A percentile compares a stretch with the other conserved stretches of the same genome.
phyloP scores from a whole-genome alignment of 2,888 invertebrate genomes.

The Allophyes oxyacanthae region DNA sequence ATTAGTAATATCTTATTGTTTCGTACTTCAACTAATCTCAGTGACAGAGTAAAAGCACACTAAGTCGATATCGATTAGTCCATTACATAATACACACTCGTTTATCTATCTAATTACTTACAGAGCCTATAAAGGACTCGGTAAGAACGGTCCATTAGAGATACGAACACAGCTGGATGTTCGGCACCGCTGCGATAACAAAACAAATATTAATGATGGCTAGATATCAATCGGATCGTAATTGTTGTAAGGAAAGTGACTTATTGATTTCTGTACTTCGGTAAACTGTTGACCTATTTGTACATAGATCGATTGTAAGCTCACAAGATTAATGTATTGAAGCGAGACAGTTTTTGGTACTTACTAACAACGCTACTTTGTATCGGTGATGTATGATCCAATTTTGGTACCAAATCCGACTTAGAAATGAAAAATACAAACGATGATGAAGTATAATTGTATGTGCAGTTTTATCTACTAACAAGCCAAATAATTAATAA shows the following conservation, averaged over 20 bases:
- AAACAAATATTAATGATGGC: slow-evolving; percentile 60
- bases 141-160: slow-evolving; percentile 33
- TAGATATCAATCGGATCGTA: slow-evolving; percentile 54
- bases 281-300: slow-evolving; percentile 57
- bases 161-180: slow-evolving; percentile 41
- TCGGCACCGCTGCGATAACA: slow-evolving; percentile 45
- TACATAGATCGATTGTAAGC: slow-evolving; percentile 53
- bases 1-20: too few relatives aligned
- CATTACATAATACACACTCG: slow-evolving; percentile 11
- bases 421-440: slow-evolving; percentile 24
- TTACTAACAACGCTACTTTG: slow-evolving; percentile 34
- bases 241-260: slow-evolving; percentile 58
- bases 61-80: slow-evolving; percentile 8
- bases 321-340: slow-evolving; percentile 56
- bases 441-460: slow-evolving; percentile 27
- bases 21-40: slow-evolving; percentile 1
- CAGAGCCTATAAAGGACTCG: slow-evolving; percentile 30
- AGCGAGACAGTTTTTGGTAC: slow-evolving; percentile 47
- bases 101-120: slow-evolving; percentile 41
- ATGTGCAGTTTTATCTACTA: slow-evolving; percentile 21
- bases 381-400: slow-evolving; percentile 43
- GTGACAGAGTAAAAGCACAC: slow-evolving; percentile 4
- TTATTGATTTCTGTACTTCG: slow-evolving; percentile 57
- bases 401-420: slow-evolving; percentile 40
- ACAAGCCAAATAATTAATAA: neutral